phyloP scores from a whole-genome alignment of 2,797 vertebrate species.

The Rhinichthys osculus region DNA sequence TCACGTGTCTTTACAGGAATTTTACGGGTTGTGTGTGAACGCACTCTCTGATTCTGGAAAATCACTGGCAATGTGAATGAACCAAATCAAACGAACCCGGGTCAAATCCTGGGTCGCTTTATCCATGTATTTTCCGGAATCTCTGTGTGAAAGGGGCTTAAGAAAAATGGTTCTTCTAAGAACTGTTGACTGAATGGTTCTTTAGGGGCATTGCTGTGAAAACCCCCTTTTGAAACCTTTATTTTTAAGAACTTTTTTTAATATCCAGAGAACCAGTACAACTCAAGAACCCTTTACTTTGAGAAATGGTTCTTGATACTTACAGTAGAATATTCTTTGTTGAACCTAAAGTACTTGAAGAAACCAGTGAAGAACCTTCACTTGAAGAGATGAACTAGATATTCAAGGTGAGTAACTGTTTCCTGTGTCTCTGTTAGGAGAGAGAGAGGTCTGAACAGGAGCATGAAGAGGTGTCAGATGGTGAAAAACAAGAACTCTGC shows the following conservation, averaged over 20 bases:
- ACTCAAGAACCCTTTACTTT: background rate
- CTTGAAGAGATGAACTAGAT: background rate
- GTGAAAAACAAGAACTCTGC: conserved; percentile 67
- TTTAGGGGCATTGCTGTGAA: background rate
- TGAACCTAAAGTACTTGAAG: background rate
- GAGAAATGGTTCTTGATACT: background rate
- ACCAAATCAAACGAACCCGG: too few relatives aligned
- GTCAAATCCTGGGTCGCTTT: too few relatives aligned
- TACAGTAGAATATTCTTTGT: background rate
- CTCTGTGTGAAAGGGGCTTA: too few relatives aligned
- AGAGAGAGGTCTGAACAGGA: conserved; percentile 15
- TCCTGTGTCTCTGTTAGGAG: conserved; percentile 27
- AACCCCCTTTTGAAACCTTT: background rate
- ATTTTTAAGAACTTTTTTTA: background rate
- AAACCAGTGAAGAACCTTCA: background rate
- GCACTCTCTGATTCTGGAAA: too few relatives aligned
- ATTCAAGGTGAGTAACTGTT: background rate
- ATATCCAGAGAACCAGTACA: background rate
- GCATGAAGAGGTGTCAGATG: background rate
- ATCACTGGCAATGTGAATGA: too few relatives aligned
- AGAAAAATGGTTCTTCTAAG: background rate
- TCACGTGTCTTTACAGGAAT: too few relatives aligned
- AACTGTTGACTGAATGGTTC: background rate
- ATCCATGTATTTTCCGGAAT: too few relatives aligned
- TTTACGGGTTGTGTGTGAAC: too few relatives aligned